Evolutionary conservation across 1,140 invertebrate species (phyloP), one percentile per base, ranked within the genome.

Genomic region (Globodera rostochiensis): DNA sequence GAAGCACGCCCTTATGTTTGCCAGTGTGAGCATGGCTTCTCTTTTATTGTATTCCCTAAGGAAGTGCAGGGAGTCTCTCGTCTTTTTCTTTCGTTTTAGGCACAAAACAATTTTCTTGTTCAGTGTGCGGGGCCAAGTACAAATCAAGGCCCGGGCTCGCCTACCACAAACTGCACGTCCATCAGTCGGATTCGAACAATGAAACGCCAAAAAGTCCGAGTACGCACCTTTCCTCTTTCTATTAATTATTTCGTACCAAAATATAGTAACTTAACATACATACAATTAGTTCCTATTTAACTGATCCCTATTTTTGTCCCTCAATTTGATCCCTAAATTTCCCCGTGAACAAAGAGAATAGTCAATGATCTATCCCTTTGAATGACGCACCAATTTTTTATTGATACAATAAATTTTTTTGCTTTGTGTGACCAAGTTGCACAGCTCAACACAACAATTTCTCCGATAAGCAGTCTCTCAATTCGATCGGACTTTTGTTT

Each of bases 151-250:
- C 96, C 83, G 96, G 96, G 86, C 93, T 98, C 88, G 95, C 95
- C 86, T 98, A 98, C 92, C 96, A 98, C 93, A 96, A 95, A 92
- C 94, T 94, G 90, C 96, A 97, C 92, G 95, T 95, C 88, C 96
- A 97, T 92, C 94, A 95, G 4, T 66, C 77, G 92, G 94, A 94
- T 87, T 64, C 79, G 57, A 78, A 46, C 78, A 83, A 73, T 80
- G 89, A 82, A 25, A 73, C 74, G n/a, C 81, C 85, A 81, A 84
- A 87, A 85, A 83, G 85, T 87, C 83, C 82, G 80, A 82, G 81
- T 82, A 82, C 79, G 78, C 77, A 53, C n/a, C 46, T 81, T 81
- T 74, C 74, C 66, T 74, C 74, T 76, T 64, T 64, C 74, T 36
- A 13, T n/a, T n/a, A 57, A 76, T 46, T 47, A 60, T 77, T 11